Evolutionary conservation across 2,888 invertebrate species (phyloP), one percentile per base, ranked within the genome.

Genomic region (Biston betularia): DNA sequence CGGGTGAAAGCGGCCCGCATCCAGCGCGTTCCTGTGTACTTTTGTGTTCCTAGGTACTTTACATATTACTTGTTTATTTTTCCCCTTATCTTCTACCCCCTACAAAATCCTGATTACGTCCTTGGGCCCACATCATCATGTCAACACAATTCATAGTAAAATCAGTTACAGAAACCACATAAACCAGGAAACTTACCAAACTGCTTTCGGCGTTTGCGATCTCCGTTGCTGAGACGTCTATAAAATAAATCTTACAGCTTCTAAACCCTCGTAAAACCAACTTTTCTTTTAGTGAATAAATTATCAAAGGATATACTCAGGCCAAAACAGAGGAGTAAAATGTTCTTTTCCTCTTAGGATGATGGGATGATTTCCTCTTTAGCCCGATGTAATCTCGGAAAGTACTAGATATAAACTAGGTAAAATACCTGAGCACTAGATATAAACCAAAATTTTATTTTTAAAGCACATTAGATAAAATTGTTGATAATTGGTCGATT

Each of bases 211-310:
- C 52, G 14, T 38, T 52, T 14, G 52, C 35, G 38, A 14, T 52
- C 8, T 15, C 24, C 15, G 14, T 40, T 15, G 53, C 14, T 52
- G 24, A 12, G 45, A 33, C 55, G 34, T 14, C 46, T 11, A 57
- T 40, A 54, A 45, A 44, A 38, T 38, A 38, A 40, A 54, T 42
- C 24, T 54, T 42, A 54, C 42, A 35, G 45, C 56, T 56, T 45
- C 45, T 42, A 24, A 46, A 14, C 34, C 45, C 34, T 56, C 45
- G 45, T 56, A 55, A 54, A 56, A 56, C 34, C 34, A 45, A 56
- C 45, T 45, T 56, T 56, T 24, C 45, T 56, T 34, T 45, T 56
- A 34, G 7, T 46, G 56, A 56, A 56, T 56, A 56, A 56, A 56
- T 56, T 56, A 56, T 56, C 45, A 56, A 45, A 56, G 55, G 44